Evolutionary conservation across 2,113 vertebrate genomes (phyloP).

Genomic region (Tinamus guttatus): DNA sequence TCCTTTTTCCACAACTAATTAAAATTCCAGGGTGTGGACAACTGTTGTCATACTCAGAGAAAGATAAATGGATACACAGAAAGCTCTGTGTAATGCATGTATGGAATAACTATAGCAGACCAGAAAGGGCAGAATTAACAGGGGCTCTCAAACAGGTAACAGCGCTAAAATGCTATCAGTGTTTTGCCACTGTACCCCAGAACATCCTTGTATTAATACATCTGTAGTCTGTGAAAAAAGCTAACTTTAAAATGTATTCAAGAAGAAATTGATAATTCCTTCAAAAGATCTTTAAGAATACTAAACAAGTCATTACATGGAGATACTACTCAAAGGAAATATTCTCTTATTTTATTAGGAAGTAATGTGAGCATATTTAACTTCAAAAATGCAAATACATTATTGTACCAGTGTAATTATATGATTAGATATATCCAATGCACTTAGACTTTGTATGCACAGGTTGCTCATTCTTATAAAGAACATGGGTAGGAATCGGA

Average conservation of each 20-base stretch:
- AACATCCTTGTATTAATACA: not conserved
- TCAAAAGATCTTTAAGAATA: not conserved
- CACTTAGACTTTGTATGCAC: not conserved
- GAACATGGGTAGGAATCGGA: not conserved
- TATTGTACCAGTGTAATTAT: not conserved
- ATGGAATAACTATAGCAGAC: slow-evolving; percentile 62
- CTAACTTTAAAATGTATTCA: slow-evolving; percentile 1
- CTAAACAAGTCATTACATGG: not conserved
- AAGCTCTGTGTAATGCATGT: slow-evolving; percentile 65
- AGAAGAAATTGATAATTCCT: not conserved
- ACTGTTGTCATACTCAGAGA: slow-evolving; percentile 65
- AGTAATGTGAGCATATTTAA: not conserved
- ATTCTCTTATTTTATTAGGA: not conserved
- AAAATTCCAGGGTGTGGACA: slow-evolving; percentile 74
- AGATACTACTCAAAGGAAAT: not conserved
- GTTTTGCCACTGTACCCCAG: not conserved
- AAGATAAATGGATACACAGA: slow-evolving; percentile 64
- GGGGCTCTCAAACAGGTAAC: slow-evolving; percentile 27
- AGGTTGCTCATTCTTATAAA: not conserved
- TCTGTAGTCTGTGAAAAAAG: not conserved
- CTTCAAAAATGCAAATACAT: not conserved
- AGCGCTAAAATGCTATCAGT: slow-evolving; percentile 7
- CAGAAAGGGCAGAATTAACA: slow-evolving; percentile 53
- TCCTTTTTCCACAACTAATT: slow-evolving; percentile 73
- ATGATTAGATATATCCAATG: not conserved